These are phyloP conservation scores for Yponomeuta cagnagella DNA, from an alignment of 2,888 invertebrate species.

Conservation along the genomic window DNA sequence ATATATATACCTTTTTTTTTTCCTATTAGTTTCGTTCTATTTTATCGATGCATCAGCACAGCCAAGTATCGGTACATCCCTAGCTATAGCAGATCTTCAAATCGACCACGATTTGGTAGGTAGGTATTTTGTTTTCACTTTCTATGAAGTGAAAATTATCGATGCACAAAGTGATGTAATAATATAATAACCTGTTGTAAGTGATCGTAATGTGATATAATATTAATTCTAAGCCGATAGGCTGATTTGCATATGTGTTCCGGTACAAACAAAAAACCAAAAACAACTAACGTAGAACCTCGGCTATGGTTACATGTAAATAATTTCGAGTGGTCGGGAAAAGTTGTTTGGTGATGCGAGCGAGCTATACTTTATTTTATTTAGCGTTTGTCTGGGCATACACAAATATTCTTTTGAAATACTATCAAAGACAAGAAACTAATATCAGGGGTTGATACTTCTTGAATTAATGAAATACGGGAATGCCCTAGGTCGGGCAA, in stretches of 20 bases:
- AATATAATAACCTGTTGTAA: conserved; percentile 22
- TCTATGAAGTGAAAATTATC: conserved; percentile 29
- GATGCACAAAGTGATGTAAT: conserved; percentile 22
- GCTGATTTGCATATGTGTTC: not conserved
- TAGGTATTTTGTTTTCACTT: conserved; percentile 20
- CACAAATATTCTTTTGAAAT: too few species aligned
- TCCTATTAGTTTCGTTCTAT: too few species aligned
- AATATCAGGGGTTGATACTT: too few species aligned
- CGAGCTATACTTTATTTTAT: too few species aligned
- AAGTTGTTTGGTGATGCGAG: not conserved
- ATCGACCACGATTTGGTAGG: conserved; percentile 15
- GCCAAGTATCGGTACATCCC: too few species aligned
- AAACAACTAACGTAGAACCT: not conserved
- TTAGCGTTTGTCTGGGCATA: too few species aligned
- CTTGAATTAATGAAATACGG: too few species aligned
- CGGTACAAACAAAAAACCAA: not conserved
- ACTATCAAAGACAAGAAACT: too few species aligned
- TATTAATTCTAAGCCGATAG: not conserved
- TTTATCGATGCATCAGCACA: too few species aligned
- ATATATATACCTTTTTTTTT: too few species aligned
- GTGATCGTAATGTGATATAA: conserved; percentile 18
- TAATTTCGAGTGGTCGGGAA: not conserved
- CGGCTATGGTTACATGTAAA: not conserved
- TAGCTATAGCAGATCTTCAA: too few species aligned
- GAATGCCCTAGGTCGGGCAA: too few species aligned